Conservation (phyloP, 2,113 vertebrate species). For the Chamaetylas fuelleborni region DNA sequence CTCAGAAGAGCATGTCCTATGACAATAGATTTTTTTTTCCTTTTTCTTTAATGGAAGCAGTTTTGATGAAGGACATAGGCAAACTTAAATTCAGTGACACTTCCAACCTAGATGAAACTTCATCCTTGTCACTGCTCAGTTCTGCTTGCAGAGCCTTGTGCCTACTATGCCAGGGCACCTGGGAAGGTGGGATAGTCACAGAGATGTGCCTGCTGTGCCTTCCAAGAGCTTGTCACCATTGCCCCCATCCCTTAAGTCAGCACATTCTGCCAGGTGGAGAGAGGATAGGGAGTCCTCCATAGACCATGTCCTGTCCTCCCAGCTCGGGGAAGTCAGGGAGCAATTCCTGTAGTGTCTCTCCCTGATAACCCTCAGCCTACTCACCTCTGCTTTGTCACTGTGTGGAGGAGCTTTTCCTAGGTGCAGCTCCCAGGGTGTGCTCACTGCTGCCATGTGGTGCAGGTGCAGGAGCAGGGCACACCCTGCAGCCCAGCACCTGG, state of each 20-base stretch:
- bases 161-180: background rate
- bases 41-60: too few species aligned
- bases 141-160: background rate
- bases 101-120: background rate
- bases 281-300: background rate
- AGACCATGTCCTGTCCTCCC: background rate
- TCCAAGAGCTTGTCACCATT: fast-evolving
- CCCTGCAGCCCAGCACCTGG: too few species aligned
- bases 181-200: background rate
- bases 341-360: background rate
- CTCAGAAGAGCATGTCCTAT: too few species aligned
- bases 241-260: background rate
- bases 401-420: background rate
- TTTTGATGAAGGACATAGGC: background rate
- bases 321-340: background rate
- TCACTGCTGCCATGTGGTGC: fast-evolving
- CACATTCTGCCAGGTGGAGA: background rate
- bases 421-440: fast-evolving
- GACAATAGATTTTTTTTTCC: background rate
- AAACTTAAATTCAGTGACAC: fast-evolving
- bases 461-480: background rate
- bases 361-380: too few species aligned
- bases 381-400: background rate
- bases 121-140: too few species aligned
- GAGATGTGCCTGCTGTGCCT: fast-evolving